Base-by-base conservation (phyloP, 2,113 vertebrate genomes). In the Myocastor coypus region DNA sequence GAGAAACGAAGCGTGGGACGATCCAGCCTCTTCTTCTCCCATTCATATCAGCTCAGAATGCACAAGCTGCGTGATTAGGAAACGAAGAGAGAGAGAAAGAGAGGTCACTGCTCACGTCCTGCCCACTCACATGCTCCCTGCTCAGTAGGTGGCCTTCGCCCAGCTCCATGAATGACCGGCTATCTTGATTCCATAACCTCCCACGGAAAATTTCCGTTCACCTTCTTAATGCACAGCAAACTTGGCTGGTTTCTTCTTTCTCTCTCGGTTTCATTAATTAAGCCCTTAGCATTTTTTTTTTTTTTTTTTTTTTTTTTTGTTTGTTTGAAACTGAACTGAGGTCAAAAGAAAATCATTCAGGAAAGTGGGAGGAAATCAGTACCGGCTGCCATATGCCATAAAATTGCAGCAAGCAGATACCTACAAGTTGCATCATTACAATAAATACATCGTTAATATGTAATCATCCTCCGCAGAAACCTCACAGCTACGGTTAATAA, bases 61-160 rank as follows among this genome's bases (percentile, higher is more conserved):
- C 84, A 77, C 34, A 83, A 32, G 4, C n/a, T 42, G 32, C 68
- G 59, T 94, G 55, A 88, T 94, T 83, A 97, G 63, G 90, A 93
- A 94, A 78, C 8, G 8, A 87, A 89, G 71, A 40, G 14, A 46
- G 26, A 83, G 73, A 89, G 61, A 88, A 63, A 80, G 50, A 80
- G 52, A 87, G 90, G 73, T 75, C 91, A 69, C 14, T 92, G 91
- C 87, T 69, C 55, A 87, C 50, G 75, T 87, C 42, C 86, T 91
- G 61, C 96, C 93, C 88, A 94, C 88, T 95, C 80, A 34, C 91
- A 87, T 91, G 69, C 85, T 94, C 87, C 85, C 55, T 26, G 92
- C 96, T 68, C 91, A 55, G 87, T 96, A 96, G 96, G 96, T 95
- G 96, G 96, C 78, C 84, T 94, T 89, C 73, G 5, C 12, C 8